phyloP scores from a whole-genome alignment of 2,888 invertebrate species.

The Epinotia ramella region DNA sequence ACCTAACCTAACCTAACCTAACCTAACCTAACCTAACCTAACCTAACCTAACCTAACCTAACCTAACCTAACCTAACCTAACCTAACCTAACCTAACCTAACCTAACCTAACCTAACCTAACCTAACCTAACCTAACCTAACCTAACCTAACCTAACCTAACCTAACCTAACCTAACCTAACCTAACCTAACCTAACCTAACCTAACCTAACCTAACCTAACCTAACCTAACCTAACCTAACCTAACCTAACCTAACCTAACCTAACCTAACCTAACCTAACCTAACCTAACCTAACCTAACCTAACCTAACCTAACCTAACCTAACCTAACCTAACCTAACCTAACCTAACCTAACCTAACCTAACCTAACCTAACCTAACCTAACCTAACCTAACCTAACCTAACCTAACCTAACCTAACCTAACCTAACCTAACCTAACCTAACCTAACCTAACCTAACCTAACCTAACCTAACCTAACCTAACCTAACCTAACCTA shows the following conservation, averaged over 20 bases:
- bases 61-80: slow-evolving; percentile 42
- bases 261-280: slow-evolving; percentile 45
- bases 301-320: slow-evolving; percentile 46
- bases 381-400: slow-evolving; percentile 46
- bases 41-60: slow-evolving; percentile 36
- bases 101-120: slow-evolving; percentile 43
- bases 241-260: slow-evolving; percentile 43
- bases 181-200: slow-evolving; percentile 42
- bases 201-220: slow-evolving; percentile 45
- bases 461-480: slow-evolving; percentile 40
- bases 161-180: slow-evolving; percentile 46
- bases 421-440: slow-evolving; percentile 45
- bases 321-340: slow-evolving; percentile 47
- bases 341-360: slow-evolving; percentile 47
- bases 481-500: slow-evolving; percentile 45
- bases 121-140: slow-evolving; percentile 43
- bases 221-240: slow-evolving; percentile 46
- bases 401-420: slow-evolving; percentile 47
- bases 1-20: slow-evolving; percentile 47
- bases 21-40: slow-evolving; percentile 42
- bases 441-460: slow-evolving; percentile 42
- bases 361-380: slow-evolving; percentile 46
- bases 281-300: slow-evolving; percentile 46
- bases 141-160: slow-evolving; percentile 45
- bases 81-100: slow-evolving; percentile 46